These are phyloP conservation scores for Morbakka virulenta DNA, from an alignment of 30 jellyfish, hydroid and myxozoan species.

Conservation along the genomic window DNA sequence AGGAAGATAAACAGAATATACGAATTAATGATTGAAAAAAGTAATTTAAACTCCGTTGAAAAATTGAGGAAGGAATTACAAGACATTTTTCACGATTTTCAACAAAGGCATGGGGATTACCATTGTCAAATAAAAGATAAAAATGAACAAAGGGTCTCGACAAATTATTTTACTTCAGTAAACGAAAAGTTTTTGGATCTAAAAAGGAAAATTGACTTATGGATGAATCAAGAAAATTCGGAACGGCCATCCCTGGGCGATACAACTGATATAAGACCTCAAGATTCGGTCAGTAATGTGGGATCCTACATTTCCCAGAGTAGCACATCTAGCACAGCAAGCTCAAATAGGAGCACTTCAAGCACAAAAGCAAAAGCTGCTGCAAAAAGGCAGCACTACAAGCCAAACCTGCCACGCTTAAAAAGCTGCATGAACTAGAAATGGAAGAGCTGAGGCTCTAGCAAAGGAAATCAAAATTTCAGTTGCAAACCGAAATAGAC, in stretches of 20 bases:
- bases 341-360: not conserved
- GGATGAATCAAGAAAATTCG: not conserved
- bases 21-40: not conserved
- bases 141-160: not conserved
- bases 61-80: not conserved
- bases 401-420: not conserved
- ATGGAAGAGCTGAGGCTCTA: not conserved
- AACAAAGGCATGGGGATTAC: not conserved
- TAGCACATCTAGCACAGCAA: not conserved
- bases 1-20: not conserved
- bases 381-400: slow-evolving; percentile 12
- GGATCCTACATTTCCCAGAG: not conserved
- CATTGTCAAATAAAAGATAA: not conserved
- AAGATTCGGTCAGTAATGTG: slow-evolving; percentile 2
- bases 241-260: not conserved
- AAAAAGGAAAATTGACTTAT: not conserved
- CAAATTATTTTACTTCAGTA: not conserved
- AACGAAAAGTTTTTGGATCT: not conserved
- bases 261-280: not conserved
- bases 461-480: not conserved
- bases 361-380: slow-evolving; percentile 5
- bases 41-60: not conserved
- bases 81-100: not conserved
- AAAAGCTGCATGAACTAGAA: not conserved
- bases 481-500: not conserved